Evolutionary conservation across 2,888 invertebrate species (phyloP).

Genomic region (Patella caerulea): DNA sequence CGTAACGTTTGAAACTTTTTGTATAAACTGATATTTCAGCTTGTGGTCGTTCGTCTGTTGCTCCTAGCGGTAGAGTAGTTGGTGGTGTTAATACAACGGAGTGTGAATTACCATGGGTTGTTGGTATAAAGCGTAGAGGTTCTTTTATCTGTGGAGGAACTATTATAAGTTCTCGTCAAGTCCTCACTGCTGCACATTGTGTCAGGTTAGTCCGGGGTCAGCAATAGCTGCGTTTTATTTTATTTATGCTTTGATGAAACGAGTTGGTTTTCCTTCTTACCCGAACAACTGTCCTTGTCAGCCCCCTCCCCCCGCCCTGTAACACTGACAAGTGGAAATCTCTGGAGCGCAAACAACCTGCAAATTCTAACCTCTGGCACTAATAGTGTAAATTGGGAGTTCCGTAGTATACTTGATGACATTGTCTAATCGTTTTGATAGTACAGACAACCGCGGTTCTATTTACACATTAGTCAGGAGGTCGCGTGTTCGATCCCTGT

Average conservation of each 20-base stretch:
- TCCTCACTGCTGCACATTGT: slow-evolving; percentile 30
- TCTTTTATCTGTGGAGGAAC: slow-evolving; percentile 20
- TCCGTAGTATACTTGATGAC: too few species aligned
- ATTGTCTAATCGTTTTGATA: too few species aligned
- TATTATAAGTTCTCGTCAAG: slow-evolving; percentile 21
- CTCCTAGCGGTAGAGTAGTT: slow-evolving; percentile 11
- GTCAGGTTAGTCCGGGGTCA: slow-evolving; percentile 9
- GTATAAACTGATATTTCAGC: too few species aligned
- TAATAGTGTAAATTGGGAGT: too few species aligned
- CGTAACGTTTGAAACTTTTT: too few species aligned
- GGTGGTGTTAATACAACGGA: not conserved
- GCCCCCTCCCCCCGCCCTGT: not conserved
- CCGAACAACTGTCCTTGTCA: not conserved
- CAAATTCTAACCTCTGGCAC: too few species aligned
- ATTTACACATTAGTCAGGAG: too few species aligned
- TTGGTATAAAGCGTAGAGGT: slow-evolving; percentile 24
- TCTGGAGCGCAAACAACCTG: too few species aligned
- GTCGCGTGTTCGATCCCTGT: too few species aligned
- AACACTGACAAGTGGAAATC: too few species aligned
- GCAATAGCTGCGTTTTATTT: slow-evolving; percentile 9
- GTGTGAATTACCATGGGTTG: slow-evolving; percentile 29
- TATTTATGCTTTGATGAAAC: not conserved
- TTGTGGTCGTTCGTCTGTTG: not conserved
- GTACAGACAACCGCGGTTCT: too few species aligned
- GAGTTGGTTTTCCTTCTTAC: not conserved